Percentiles rank a stretch among this genome's conserved stretches.
phyloP scores from a whole-genome alignment of 2,888 invertebrate species.

The Yponomeuta sedellus region DNA sequence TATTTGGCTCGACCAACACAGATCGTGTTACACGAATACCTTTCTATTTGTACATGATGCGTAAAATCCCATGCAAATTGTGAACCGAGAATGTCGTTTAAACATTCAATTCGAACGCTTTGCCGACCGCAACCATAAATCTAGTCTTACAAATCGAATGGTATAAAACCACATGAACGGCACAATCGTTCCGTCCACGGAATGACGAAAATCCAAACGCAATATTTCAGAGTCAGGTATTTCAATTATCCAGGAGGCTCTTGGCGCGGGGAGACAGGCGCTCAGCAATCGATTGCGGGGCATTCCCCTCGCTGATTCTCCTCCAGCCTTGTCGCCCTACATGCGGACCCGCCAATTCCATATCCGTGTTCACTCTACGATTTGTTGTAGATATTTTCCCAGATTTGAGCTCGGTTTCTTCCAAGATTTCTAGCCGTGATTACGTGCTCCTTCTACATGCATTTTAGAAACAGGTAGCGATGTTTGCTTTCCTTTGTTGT shows the following conservation, averaged over 20 bases:
- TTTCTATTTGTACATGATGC: neutral
- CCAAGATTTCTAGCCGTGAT: neutral
- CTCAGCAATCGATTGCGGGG: slow-evolving; percentile 45
- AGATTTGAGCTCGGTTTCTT: neutral
- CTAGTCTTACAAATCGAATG: slow-evolving; percentile 3
- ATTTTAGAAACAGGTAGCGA: neutral
- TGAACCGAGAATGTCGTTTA: neutral
- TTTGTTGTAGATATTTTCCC: slow-evolving; percentile 1
- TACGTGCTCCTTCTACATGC: neutral
- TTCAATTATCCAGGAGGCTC: slow-evolving; percentile 48
- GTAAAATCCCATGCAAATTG: neutral
- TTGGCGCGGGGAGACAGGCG: slow-evolving; percentile 17
- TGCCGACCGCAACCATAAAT: neutral
- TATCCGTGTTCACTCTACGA: neutral
- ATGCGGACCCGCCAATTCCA: slow-evolving; percentile 12
- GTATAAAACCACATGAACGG: slow-evolving; percentile 12
- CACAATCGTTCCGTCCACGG: slow-evolving; percentile 8
- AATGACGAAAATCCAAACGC: slow-evolving; percentile 27
- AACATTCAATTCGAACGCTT: neutral
- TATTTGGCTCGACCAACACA: neutral
- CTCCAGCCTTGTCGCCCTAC: slow-evolving; percentile 37
- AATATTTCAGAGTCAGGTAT: slow-evolving; percentile 39
- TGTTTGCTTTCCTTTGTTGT: neutral
- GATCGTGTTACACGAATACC: neutral
- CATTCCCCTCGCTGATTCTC: slow-evolving; percentile 41